Evolutionary conservation across 2,113 vertebrate genomes (phyloP).

Genomic region (Chloropsis cyanopogon): DNA sequence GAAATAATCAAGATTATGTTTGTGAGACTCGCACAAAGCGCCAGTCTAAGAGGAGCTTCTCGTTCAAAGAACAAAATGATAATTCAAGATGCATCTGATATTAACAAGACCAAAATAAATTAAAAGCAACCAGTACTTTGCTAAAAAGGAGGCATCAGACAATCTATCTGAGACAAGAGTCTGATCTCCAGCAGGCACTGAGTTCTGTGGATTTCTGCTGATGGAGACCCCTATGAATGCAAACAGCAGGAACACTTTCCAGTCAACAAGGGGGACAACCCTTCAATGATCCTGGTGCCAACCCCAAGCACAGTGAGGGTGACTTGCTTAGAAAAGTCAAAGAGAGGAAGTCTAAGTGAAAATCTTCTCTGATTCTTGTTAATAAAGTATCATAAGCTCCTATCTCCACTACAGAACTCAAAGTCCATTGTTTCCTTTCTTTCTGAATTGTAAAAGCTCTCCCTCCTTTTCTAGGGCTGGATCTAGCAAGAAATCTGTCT

Average conservation of each 20-base stretch:
- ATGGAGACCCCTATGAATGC: neutral
- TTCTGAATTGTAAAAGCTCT: neutral
- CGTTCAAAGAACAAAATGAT: neutral
- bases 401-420: neutral
- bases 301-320: neutral
- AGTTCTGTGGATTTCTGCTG: neutral
- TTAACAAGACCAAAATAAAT: neutral
- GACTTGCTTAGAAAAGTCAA: neutral
- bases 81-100: neutral
- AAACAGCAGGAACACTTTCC: neutral
- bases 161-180: neutral
- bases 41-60: neutral
- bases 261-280: rapidly evolving
- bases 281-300: neutral
- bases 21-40: neutral
- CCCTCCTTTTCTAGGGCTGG: neutral
- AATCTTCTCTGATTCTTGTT: neutral
- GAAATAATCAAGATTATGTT: neutral
- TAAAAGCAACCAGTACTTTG: neutral
- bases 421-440: neutral
- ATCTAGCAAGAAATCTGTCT: neutral
- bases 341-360: neutral
- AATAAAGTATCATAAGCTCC: neutral
- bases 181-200: neutral
- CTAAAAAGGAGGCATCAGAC: neutral